phyloP scores from a whole-genome alignment of 1,140 invertebrate genomes.

The Tribolium madens region DNA sequence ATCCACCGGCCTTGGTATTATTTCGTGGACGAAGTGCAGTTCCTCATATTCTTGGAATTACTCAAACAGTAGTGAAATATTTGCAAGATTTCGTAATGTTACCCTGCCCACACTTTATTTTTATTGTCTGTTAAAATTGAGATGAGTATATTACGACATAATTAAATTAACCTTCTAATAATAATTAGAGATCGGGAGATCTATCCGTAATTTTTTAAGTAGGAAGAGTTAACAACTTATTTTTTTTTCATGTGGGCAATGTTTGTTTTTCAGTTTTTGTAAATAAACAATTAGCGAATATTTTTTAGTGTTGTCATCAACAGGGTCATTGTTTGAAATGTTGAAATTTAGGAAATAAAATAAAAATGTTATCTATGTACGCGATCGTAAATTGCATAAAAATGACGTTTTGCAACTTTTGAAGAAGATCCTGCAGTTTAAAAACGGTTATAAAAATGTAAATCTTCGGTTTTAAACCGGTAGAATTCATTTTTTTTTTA shows the following conservation, averaged over 20 bases:
- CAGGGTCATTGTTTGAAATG: background rate
- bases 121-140: background rate
- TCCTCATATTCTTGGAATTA: background rate
- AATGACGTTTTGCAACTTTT: background rate
- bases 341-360: background rate
- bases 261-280: background rate
- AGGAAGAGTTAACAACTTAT: constrained; percentile 1
- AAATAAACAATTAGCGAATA: background rate
- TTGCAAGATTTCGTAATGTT: constrained; percentile 1
- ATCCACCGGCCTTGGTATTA: constrained; percentile 9
- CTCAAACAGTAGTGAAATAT: background rate
- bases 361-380: background rate
- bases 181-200: background rate
- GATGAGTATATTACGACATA: constrained; percentile 26
- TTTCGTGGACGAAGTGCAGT: constrained; percentile 5
- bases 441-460: background rate
- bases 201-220: background rate
- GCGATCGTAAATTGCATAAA: background rate
- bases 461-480: background rate
- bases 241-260: background rate
- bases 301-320: background rate
- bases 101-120: constrained; percentile 20
- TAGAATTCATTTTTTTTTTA: background rate
- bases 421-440: background rate
- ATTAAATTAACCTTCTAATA: constrained; percentile 22